These are phyloP conservation scores for Acanthopleura granulata DNA, from an alignment of 2,888 invertebrate genomes.

Conservation along the genomic window DNA sequence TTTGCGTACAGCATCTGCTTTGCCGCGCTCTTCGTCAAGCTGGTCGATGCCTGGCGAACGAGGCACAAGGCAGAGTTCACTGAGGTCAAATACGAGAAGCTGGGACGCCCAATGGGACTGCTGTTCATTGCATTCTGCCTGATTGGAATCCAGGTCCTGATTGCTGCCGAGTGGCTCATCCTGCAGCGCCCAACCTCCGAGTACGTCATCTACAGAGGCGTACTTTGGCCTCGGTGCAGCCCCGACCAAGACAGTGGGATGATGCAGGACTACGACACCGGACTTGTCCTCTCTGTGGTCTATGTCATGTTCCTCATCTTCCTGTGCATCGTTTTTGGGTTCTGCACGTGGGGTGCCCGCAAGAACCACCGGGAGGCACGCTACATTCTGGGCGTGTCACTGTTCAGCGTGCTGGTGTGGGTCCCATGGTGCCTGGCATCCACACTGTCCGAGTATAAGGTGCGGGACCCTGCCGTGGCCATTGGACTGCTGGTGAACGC, in stretches of 20 bases:
- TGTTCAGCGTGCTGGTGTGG: conserved; percentile 66
- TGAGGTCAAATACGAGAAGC: conserved; percentile 53
- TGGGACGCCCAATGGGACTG: conserved; percentile 67
- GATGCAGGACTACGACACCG: conserved; percentile 62
- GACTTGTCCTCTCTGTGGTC: conserved; percentile 68
- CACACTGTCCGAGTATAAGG: conserved; percentile 55
- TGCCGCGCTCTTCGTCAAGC: conserved; percentile 70
- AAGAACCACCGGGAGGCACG: conserved; percentile 68
- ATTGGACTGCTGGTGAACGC: conserved; percentile 69
- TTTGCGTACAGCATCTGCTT: conserved; percentile 70
- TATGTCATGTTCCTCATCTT: conserved; percentile 70
- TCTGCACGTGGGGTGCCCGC: conserved; percentile 64
- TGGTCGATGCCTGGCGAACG: conserved; percentile 69
- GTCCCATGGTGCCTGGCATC: conserved; percentile 68
- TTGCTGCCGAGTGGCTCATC: conserved; percentile 70
- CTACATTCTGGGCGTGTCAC: conserved; percentile 68
- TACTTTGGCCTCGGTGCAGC: conserved; percentile 62
- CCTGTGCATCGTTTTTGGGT: conserved; percentile 66
- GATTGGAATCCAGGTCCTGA: conserved; percentile 67
- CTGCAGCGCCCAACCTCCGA: conserved; percentile 60
- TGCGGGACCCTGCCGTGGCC: conserved; percentile 67
- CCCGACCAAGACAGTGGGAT: conserved; percentile 46
- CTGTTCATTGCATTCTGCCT: conserved; percentile 65
- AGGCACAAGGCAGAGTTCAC: conserved; percentile 51
- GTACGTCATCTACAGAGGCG: conserved; percentile 52